Evolutionary conservation across 2,888 invertebrate species (phyloP).

Genomic region (Cyclophora punctaria): DNA sequence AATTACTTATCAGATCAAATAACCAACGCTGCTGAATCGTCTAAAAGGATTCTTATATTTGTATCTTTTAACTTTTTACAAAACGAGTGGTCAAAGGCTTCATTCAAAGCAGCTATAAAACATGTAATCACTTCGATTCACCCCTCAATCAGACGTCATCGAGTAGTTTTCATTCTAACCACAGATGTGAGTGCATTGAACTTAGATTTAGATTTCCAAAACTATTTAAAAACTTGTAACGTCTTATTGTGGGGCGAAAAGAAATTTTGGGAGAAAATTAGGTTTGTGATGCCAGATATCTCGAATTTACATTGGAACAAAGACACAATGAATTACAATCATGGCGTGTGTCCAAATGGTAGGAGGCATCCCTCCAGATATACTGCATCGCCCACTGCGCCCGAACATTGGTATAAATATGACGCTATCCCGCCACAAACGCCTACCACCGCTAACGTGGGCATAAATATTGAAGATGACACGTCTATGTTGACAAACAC

Average conservation of each 20-base stretch:
- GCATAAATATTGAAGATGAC: conserved; percentile 75
- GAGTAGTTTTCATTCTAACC: conserved; percentile 72
- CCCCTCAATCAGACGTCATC: conserved; percentile 77
- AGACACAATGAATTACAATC: conserved; percentile 70
- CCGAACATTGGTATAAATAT: conserved; percentile 82
- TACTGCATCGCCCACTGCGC: conserved; percentile 82
- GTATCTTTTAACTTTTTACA: conserved; percentile 87
- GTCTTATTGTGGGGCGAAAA: conserved; percentile 87
- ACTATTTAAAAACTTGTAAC: conserved; percentile 81
- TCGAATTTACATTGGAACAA: conserved; percentile 78
- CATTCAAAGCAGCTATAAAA: conserved; percentile 87
- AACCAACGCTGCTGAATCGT: conserved; percentile 77
- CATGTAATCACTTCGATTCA: conserved; percentile 79
- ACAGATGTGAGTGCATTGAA: conserved; percentile 82
- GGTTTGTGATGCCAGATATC: conserved; percentile 87
- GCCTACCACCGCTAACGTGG: conserved; percentile 67
- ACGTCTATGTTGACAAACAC: conserved; percentile 77
- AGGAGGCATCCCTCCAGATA: conserved; percentile 78
- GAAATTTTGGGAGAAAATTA: conserved; percentile 92
- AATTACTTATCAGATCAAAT: conserved; percentile 78
- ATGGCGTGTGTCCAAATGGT: conserved; percentile 71
- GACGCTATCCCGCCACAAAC: conserved; percentile 76
- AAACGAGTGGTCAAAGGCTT: conserved; percentile 88
- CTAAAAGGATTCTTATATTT: conserved; percentile 83
- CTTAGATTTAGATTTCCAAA: conserved; percentile 84